Base-by-base conservation (phyloP, 2,113 vertebrate species). In the Prietella phreatophila region DNA sequence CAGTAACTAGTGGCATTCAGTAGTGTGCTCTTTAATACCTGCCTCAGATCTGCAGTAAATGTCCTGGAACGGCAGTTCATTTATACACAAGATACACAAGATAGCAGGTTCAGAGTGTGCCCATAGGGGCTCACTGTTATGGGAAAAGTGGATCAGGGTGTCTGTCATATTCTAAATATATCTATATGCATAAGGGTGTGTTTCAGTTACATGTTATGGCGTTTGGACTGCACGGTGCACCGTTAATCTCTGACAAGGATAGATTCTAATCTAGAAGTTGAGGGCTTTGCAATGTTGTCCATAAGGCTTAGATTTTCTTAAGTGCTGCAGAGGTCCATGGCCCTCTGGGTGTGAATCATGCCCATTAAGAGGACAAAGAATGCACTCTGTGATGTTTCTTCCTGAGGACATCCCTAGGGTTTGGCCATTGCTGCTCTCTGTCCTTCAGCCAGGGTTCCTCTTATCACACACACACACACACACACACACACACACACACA, bases 1-100 rank as follows among this genome's bases (percentile, higher is more conserved):
- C 93, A 94, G 94, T 95, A 94, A 95, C 95, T 95, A 95, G 93
- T 93, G 91, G 95, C 93, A 91, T 95, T 94, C 93, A 94, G 94
- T 94, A 95, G 93, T 93, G 91, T 91, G 86, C 90, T 91, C 90
- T 93, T 93, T 93, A 92, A 93, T 93, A 93, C 93, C 92, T 92
- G 89, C 81, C 93, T 94, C 91, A 90, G 91, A 93, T 92, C 89
- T 92, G 92, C 89, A 88, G 88, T 93, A 94, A 95, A 95, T 95
- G 94, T 95, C 92, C 93, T 93, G 94, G 93, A 95, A 95, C 88
- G 83, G 85, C 58, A 79, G 83, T 89, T 90, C 90, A 90, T 87
- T 89, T 90, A 87, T 89, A 85, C 87, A 90, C 42, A 47, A 47
- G 42, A 47, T 47, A 47, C 87, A 86, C 75, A 47, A 90, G 89